Base-by-base conservation (phyloP, 2,888 invertebrate genomes). In the Drosophila glabriapex region DNA sequence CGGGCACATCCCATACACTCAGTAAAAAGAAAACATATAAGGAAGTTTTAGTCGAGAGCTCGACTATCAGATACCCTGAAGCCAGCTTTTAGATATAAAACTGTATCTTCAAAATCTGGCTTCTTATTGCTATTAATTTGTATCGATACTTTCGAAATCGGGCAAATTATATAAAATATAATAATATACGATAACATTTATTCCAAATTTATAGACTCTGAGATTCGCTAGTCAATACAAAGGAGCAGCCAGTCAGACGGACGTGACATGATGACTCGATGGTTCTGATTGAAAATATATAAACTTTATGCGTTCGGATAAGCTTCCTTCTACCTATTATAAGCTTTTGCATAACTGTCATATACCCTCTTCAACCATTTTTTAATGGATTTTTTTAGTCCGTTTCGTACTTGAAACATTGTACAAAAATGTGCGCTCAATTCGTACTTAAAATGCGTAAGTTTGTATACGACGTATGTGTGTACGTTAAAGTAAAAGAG, bases 1-100 rank as follows among this genome's bases (percentile, higher is more conserved):
- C 12, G 35, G 50, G 7, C 55, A 31, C 55, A 52, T 22, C 25
- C 60, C 69, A 70, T 78, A 73, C 54, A 35, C 54, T 35, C 54
- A 55, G 25, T 16, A 46, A 46, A 46, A 46, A 46, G 7, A 16
- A 46, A 46, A 46, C 46, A 16, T 9, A 9, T 4, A 25, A 25
- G 9, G 4, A 46, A 25, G 46, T 25, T 25, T 16, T 4, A 16
- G 1, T 4, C 2, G 25, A 25, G 4, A 9, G 16, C 25, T 46
- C 46, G 46, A 22, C 25, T 25, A 9, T 22, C 4, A 46, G 9
- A 25, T 46, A 46, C 46, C 46, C 46, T 25, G 16, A 16, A 9
- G 4, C 9, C 25, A 25, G 16, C 7, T 22, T 2, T 16, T 46
- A 14, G 1, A 43, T 43, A 22, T 22, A 46, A 16, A 4, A 16